Conservation (phyloP, 2,113 vertebrate species). For the Tangachromis dhanisi region DNA sequence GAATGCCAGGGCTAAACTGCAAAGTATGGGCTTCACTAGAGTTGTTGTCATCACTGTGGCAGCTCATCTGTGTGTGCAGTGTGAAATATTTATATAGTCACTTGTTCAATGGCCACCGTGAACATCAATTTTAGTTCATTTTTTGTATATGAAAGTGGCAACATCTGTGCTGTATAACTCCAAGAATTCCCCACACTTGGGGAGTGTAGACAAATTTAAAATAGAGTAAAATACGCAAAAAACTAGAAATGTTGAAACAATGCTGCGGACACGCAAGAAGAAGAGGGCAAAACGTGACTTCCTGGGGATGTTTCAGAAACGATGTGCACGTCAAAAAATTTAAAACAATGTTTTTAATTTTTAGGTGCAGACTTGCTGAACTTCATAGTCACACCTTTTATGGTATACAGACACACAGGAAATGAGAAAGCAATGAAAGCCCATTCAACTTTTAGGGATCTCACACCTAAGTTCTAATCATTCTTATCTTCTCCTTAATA, state of each 20-base stretch:
- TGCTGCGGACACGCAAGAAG: background rate
- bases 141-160: background rate
- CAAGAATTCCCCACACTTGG: background rate
- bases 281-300: background rate
- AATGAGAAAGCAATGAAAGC: background rate
- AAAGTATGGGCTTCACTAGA: background rate
- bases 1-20: slow-evolving; percentile 18
- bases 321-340: background rate
- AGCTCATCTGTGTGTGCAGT: background rate
- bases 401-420: background rate
- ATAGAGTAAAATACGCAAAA: background rate
- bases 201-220: background rate
- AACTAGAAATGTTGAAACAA: background rate
- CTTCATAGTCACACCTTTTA: background rate
- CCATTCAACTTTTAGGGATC: background rate
- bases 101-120: background rate
- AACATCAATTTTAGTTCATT: slow-evolving; percentile 18
- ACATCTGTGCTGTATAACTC: background rate
- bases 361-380: background rate
- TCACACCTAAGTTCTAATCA: background rate
- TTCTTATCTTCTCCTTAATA: background rate
- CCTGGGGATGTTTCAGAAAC: background rate
- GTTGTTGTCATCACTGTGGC: background rate
- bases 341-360: background rate
- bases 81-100: slow-evolving; percentile 41